phyloP scores from a whole-genome alignment of 1,140 invertebrate genomes.

The Drosophila sechellia region DNA sequence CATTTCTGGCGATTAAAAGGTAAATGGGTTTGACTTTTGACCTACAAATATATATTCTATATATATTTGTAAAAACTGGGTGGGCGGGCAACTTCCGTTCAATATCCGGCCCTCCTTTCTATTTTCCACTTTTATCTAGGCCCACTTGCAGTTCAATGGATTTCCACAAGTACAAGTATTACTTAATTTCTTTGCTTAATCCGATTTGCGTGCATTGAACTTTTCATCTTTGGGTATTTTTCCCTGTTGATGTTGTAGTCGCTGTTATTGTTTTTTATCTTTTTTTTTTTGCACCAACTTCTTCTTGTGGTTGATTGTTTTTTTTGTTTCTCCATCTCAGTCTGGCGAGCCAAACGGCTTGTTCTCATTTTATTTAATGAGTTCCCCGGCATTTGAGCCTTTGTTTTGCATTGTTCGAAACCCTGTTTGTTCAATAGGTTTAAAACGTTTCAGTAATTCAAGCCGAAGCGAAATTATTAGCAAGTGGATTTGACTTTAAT shows the following conservation, averaged over 20 bases:
- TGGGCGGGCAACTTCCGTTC: not conserved
- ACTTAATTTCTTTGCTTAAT: slow-evolving; percentile 79
- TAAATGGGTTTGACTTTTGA: slow-evolving; percentile 2
- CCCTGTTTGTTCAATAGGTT: slow-evolving; percentile 33
- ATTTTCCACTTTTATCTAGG: slow-evolving; percentile 12
- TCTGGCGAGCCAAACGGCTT: slow-evolving; percentile 24
- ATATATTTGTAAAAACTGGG: not conserved
- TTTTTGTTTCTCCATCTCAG: slow-evolving; percentile 35
- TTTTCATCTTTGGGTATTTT: slow-evolving; percentile 52
- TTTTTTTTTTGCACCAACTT: slow-evolving; percentile 52
- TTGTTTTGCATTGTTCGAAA: slow-evolving; percentile 27
- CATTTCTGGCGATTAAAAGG: slow-evolving; percentile 13
- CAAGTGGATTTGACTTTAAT: slow-evolving; percentile 30
- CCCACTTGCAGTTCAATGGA: not conserved
- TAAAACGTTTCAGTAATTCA: slow-evolving; percentile 26
- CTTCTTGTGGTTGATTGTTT: slow-evolving; percentile 68
- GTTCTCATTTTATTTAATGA: slow-evolving; percentile 75
- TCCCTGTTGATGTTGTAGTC: slow-evolving; percentile 37
- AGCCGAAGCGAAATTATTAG: slow-evolving; percentile 34
- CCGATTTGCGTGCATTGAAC: slow-evolving; percentile 83
- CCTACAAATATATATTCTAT: not conserved
- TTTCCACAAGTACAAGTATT: slow-evolving; percentile 55
- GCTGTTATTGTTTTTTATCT: slow-evolving; percentile 25
- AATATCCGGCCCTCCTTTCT: not conserved
- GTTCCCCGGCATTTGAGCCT: slow-evolving; percentile 45